Conservation (phyloP, 2,888 invertebrate species). For the Cabera pusaria region DNA sequence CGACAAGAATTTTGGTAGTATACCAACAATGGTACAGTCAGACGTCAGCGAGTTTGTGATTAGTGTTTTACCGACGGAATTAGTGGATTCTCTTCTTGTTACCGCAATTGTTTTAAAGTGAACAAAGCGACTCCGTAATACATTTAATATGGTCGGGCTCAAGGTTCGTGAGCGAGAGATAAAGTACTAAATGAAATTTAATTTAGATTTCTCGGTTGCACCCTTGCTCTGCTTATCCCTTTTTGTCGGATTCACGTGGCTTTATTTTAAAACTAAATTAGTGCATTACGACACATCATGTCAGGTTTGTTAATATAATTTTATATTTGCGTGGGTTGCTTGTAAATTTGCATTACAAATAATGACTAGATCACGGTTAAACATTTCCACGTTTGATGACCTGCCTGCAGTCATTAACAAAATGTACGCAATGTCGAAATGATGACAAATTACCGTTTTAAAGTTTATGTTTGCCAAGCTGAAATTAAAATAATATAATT, state of each 20-base stretch:
- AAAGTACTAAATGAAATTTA: slow-evolving; percentile 42
- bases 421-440: slow-evolving; percentile 28
- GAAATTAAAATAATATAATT: slow-evolving; percentile 61
- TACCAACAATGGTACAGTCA: slow-evolving; percentile 56
- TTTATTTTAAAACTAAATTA: slow-evolving; percentile 2
- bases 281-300: too few relatives aligned
- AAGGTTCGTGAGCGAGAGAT: slow-evolving; percentile 38
- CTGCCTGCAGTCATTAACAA: slow-evolving; percentile 1
- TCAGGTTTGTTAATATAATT: too few relatives aligned
- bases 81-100: slow-evolving; percentile 47
- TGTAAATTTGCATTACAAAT: too few relatives aligned
- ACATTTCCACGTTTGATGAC: too few relatives aligned
- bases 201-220: slow-evolving; percentile 34
- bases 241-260: background rate
- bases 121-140: slow-evolving; percentile 44
- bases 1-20: slow-evolving; percentile 65
- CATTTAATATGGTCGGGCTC: slow-evolving; percentile 48
- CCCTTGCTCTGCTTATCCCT: background rate
- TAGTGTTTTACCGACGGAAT: slow-evolving; percentile 61
- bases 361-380: too few relatives aligned
- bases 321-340: too few relatives aligned
- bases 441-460: slow-evolving; percentile 44
- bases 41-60: slow-evolving; percentile 49
- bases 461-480: slow-evolving; percentile 37
- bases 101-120: slow-evolving; percentile 56